Evolutionary conservation across 2,888 invertebrate species (phyloP).

Genomic region (Smittia aterrima): DNA sequence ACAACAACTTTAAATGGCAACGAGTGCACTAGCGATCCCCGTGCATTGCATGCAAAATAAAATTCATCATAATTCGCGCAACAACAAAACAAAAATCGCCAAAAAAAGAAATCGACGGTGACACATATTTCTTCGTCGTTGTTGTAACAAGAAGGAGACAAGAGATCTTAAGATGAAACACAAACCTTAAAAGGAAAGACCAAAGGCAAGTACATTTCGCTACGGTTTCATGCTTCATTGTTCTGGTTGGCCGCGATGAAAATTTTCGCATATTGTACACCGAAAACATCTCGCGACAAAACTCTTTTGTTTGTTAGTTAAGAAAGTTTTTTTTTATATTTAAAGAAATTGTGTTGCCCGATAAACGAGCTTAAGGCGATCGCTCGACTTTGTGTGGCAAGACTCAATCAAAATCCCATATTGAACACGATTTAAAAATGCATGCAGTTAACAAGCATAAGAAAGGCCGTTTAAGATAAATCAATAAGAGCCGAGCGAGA

Average conservation of each 20-base stretch:
- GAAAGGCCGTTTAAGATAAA: conserved; percentile 3
- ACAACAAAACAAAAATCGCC: background rate
- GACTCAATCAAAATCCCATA: background rate
- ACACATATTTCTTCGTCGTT: conserved; percentile 18
- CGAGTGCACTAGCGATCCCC: too few species aligned
- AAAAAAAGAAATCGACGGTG: background rate
- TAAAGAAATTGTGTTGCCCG: background rate
- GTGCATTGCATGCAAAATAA: too few species aligned
- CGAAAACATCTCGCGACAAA: conserved; percentile 12
- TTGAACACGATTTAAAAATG: conserved; percentile 5
- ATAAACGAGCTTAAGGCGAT: background rate
- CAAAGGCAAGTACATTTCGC: conserved; percentile 31
- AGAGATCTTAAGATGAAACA: background rate
- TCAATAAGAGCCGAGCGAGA: background rate
- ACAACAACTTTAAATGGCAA: background rate
- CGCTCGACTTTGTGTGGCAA: background rate
- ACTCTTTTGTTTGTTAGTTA: background rate
- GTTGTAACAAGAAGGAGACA: background rate
- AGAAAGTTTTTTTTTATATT: conserved; percentile 2
- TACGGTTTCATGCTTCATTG: conserved; percentile 11
- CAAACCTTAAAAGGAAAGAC: background rate
- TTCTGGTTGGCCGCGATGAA: background rate
- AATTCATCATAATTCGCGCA: conserved; percentile 20
- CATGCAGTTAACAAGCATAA: conserved; percentile 14
- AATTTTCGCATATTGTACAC: conserved; percentile 30